Evolutionary conservation across 2,113 vertebrate species (phyloP).

Genomic region (Pituophis catenifer): DNA sequence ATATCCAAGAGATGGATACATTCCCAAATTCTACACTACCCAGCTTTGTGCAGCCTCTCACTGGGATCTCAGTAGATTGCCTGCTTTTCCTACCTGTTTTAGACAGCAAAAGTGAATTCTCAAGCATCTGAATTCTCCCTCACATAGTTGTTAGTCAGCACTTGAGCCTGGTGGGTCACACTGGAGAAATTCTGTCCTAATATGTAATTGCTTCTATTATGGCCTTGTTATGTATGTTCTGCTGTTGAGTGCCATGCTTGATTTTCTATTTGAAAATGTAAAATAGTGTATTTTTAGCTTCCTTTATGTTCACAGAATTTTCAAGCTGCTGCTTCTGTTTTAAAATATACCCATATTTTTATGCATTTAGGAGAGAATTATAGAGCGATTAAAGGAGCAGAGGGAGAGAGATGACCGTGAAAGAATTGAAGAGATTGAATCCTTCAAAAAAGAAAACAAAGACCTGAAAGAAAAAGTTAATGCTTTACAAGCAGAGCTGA

Average conservation of each 20-base stretch:
- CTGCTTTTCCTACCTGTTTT: neutral
- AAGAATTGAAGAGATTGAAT: constrained; percentile 87
- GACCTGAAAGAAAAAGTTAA: constrained; percentile 89
- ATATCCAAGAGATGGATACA: neutral
- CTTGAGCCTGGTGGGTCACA: neutral
- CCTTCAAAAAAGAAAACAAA: constrained; percentile 91
- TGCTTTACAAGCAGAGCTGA: constrained; percentile 88
- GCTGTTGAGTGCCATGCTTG: neutral
- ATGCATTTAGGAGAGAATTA: constrained; percentile 87
- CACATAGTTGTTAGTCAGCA: neutral
- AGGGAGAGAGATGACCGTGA: constrained; percentile 87
- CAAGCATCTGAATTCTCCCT: neutral
- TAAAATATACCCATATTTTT: constrained; percentile 8
- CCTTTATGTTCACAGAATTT: neutral
- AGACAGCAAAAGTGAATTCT: neutral
- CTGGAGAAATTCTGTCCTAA: neutral
- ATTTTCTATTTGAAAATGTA: neutral
- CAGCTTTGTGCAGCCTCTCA: neutral
- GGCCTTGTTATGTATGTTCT: neutral
- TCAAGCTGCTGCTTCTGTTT: neutral
- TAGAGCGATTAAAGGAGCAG: constrained; percentile 92
- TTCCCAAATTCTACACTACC: neutral
- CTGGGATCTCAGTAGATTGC: neutral
- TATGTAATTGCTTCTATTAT: neutral
- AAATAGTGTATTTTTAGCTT: neutral